phyloP scores from a whole-genome alignment of 2,797 vertebrate species.

The Argentina silus region DNA sequence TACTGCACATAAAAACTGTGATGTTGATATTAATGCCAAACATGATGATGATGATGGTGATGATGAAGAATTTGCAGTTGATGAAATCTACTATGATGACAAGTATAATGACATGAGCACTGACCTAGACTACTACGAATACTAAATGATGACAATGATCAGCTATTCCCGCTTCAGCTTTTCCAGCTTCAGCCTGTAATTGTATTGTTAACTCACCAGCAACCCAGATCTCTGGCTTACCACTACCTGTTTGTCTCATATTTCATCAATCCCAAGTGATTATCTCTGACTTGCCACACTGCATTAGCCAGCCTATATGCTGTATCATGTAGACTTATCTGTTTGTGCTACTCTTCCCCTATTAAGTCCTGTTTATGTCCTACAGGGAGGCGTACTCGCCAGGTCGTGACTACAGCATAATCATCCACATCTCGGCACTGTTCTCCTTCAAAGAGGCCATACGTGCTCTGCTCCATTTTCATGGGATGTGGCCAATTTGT shows the following conservation, averaged over 20 bases:
- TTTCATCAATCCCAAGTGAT: conserved; percentile 3
- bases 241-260: neutral
- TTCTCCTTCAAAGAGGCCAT: neutral
- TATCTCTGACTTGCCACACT: neutral
- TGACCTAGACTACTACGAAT: neutral
- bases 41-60: neutral
- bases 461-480: neutral
- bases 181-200: too few relatives aligned
- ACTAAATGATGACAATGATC: neutral
- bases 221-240: too few relatives aligned
- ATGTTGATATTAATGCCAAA: neutral
- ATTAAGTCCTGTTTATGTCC: conserved; percentile 5
- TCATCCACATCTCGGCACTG: neutral
- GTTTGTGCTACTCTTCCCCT: neutral
- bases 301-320: neutral
- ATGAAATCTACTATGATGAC: neutral
- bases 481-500: neutral
- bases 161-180: neutral
- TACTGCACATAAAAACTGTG: neutral
- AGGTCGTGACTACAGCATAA: neutral
- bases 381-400: neutral
- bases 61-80: neutral
- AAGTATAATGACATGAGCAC: neutral
- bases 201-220: too few relatives aligned
- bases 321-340: neutral